A percentile compares a stretch with the other conserved stretches of the same genome.
Conservation (phyloP, 2,113 vertebrate genomes). For the Manacus vitellinus region DNA sequence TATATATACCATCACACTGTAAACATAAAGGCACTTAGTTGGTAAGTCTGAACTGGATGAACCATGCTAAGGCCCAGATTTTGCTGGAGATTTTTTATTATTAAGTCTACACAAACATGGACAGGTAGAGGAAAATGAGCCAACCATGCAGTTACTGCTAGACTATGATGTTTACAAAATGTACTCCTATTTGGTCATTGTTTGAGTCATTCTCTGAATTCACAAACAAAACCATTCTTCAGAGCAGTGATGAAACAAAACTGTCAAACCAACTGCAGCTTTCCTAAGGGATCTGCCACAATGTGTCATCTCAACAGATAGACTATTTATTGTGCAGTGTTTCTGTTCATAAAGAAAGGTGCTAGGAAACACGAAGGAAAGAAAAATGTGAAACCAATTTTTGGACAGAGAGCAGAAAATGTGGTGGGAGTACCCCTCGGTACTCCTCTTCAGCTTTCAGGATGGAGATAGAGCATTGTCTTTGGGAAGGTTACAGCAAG, state of each 20-base stretch:
- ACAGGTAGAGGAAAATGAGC: background rate
- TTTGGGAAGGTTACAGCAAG: background rate
- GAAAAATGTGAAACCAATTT: background rate
- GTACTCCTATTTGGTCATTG: background rate
- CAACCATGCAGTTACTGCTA: background rate
- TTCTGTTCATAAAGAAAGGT: slow-evolving; percentile 10
- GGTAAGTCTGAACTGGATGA: background rate
- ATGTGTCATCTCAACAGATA: background rate
- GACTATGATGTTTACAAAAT: background rate
- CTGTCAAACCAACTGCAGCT: slow-evolving; percentile 4
- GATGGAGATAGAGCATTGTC: background rate
- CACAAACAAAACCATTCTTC: slow-evolving; percentile 35
- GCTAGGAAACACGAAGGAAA: background rate
- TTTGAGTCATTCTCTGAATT: background rate
- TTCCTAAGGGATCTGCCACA: slow-evolving; percentile 8
- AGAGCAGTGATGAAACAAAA: slow-evolving; percentile 18
- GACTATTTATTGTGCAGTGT: background rate
- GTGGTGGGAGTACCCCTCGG: background rate
- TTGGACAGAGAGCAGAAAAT: background rate
- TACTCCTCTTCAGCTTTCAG: background rate
- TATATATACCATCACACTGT: too few species aligned
- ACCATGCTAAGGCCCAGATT: background rate
- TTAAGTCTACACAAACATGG: background rate
- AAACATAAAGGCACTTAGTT: background rate
- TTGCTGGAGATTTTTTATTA: background rate